Percentiles rank a stretch among this genome's conserved stretches.
Conservation (phyloP, 2,888 invertebrate species). For the Laothoe populi region DNA sequence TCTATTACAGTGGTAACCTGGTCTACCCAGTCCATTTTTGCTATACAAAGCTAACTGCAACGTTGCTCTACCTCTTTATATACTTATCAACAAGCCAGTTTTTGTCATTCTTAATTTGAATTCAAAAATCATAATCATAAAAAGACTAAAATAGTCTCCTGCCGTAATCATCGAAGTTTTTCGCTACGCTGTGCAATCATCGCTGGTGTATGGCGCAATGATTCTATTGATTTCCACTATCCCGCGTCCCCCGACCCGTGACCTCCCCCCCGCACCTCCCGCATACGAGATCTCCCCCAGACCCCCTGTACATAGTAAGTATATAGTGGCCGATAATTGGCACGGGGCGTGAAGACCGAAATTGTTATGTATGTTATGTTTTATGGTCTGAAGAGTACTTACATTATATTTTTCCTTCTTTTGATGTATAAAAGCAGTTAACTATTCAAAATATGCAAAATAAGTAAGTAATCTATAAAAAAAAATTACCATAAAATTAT, state of each 20-base stretch:
- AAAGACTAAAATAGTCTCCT: background rate
- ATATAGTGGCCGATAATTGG: slow-evolving; percentile 46
- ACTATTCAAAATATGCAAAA: no score
- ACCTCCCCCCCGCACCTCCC: slow-evolving; percentile 36
- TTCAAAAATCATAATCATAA: background rate
- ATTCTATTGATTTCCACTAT: slow-evolving; percentile 79
- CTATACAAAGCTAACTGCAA: no score
- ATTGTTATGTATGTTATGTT: slow-evolving; percentile 33
- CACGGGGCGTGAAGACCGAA: slow-evolving; percentile 43
- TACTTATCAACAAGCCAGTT: no score
- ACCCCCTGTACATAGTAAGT: slow-evolving; percentile 37
- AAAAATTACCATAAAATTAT: no score
- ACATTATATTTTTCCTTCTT: no score
- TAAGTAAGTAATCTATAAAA: no score
- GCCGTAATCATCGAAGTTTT: background rate
- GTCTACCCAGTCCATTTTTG: no score
- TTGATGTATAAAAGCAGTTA: no score
- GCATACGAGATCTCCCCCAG: slow-evolving; percentile 43
- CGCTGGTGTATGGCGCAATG: slow-evolving; percentile 66
- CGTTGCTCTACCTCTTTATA: no score
- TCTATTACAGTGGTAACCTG: no score
- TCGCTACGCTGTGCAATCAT: slow-evolving; percentile 54
- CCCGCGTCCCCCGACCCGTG: slow-evolving; percentile 43
- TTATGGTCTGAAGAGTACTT: no score
- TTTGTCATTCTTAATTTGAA: background rate